Base-by-base conservation (phyloP, 1,140 invertebrate species). In the Micrasema longulum region DNA sequence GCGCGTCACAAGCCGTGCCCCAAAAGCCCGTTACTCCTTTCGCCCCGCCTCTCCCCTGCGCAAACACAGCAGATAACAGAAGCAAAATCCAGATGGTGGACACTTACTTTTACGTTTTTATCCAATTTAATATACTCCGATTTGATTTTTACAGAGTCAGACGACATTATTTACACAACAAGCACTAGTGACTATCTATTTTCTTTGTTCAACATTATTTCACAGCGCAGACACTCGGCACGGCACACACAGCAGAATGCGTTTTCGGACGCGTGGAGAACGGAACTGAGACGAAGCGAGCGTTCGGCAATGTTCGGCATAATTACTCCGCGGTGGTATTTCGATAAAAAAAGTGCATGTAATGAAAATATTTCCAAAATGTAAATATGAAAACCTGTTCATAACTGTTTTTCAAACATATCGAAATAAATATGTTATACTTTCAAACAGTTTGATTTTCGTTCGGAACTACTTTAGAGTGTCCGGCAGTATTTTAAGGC, bases 101-200 rank as follows among this genome's bases (percentile, higher is more conserved):
- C 47, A 70, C 68, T 83, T 83, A 84, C 83, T 82, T 84, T 83
- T 68, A 68, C 78, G 70, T 77, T 78, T 80, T 83, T 84, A 70
- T 84, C 82, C 79, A 83, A 82, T 78, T 79, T 82, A 75, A 84
- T 80, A 76, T 81, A 84, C 81, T 84, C 83, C 75, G 83, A 79
- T 77, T 82, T 76, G 78, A 81, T 79, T 83, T 83, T 83, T 65
- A 80, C 77, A 76, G 79, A 77, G 77, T 84, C 83, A 82, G 83
- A 82, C 81, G 83, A 84, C 83, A 84, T 84, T 76, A 83, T 84
- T 82, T 79, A 78, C 78, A 80, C 74, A 78, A 79, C 22, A 50
- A 36, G 55, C 68, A 53, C 31, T 23, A 63, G 12, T 16, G 16
- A 47, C 45, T 38, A 45, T 50, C 57, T 64, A 50, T 48, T 52